phyloP scores from a whole-genome alignment of 2,888 invertebrate species.

The Caradrina kadenii region DNA sequence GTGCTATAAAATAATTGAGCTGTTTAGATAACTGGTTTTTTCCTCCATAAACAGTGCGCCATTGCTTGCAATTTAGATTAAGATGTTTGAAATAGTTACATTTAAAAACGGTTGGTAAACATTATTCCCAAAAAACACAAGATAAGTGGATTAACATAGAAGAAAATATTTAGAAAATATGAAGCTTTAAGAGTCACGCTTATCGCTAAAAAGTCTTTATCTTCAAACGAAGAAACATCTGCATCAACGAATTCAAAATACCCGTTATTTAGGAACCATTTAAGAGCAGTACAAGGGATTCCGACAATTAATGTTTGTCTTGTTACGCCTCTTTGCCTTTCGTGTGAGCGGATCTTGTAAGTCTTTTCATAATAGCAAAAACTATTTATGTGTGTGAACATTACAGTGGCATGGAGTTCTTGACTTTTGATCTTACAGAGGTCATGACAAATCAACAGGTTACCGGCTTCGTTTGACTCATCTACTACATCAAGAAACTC shows the following conservation, averaged over 20 bases:
- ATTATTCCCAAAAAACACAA: background rate
- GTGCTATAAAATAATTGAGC: conserved; percentile 28
- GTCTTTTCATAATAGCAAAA: conserved; percentile 33
- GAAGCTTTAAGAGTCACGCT: too few relatives aligned
- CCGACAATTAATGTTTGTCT: conserved; percentile 18
- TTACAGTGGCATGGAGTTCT: conserved; percentile 26
- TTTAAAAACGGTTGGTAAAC: background rate
- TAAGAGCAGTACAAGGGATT: conserved; percentile 21
- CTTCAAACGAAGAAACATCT: background rate
- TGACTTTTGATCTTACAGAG: conserved; percentile 46
- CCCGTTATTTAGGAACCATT: conserved; percentile 34
- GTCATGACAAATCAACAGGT: conserved; percentile 34
- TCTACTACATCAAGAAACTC: background rate
- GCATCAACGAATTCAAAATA: conserved; percentile 14
- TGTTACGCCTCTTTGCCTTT: conserved; percentile 44
- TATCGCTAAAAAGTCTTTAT: background rate
- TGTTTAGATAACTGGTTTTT: conserved; percentile 36
- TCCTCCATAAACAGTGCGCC: conserved; percentile 13
- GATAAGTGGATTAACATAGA: background rate
- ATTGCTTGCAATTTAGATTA: conserved; percentile 15
- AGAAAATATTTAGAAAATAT: conserved; percentile 8
- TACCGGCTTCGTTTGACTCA: conserved; percentile 10
- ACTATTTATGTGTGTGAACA: conserved; percentile 33
- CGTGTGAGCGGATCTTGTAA: conserved; percentile 42
- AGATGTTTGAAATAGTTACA: conserved; percentile 5